Percentiles rank a stretch among this genome's conserved stretches.
These are phyloP conservation scores for Turritopsis dohrnii DNA, from an alignment of 30 jellyfish, hydroid and myxozoan species.

Conservation along the genomic window DNA sequence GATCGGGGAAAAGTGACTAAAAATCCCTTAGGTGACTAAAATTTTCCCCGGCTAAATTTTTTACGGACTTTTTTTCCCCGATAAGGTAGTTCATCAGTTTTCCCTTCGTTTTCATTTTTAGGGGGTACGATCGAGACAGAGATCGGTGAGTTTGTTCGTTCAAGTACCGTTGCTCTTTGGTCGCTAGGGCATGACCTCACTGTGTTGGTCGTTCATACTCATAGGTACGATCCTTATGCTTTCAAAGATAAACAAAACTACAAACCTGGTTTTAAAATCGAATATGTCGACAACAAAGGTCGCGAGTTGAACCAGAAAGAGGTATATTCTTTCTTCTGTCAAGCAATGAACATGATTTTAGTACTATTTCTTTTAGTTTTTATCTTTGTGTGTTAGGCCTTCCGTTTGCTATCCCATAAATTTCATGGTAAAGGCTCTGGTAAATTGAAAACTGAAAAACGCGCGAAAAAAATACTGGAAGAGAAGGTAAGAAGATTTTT, in stretches of 20 bases:
- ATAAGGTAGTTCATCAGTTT: no score
- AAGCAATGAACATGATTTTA: background rate
- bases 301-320: slow-evolving; percentile 78
- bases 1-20: no score
- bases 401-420: slow-evolving; percentile 80
- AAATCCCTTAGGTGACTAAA: no score
- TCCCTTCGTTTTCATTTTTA: slow-evolving; percentile 2
- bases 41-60: no score
- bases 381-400: slow-evolving; percentile 54
- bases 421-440: slow-evolving; percentile 99
- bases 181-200: background rate
- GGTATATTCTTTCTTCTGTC: slow-evolving; percentile 30
- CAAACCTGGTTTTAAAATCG: slow-evolving; percentile 85
- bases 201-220: background rate
- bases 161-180: no score
- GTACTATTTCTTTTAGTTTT: background rate
- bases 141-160: background rate
- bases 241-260: slow-evolving; percentile 85
- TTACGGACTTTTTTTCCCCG: no score
- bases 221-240: slow-evolving; percentile 88
- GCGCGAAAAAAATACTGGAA: slow-evolving; percentile 79
- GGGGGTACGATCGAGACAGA: slow-evolving; percentile 46
- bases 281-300: slow-evolving; percentile 89
- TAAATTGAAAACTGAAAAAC: slow-evolving; percentile 88
- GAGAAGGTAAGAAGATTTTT: slow-evolving; percentile 46